Percentiles rank a stretch among this genome's conserved stretches.
Evolutionary conservation across 2,113 vertebrate genomes (phyloP).

Genomic region (Gobio gobio): DNA sequence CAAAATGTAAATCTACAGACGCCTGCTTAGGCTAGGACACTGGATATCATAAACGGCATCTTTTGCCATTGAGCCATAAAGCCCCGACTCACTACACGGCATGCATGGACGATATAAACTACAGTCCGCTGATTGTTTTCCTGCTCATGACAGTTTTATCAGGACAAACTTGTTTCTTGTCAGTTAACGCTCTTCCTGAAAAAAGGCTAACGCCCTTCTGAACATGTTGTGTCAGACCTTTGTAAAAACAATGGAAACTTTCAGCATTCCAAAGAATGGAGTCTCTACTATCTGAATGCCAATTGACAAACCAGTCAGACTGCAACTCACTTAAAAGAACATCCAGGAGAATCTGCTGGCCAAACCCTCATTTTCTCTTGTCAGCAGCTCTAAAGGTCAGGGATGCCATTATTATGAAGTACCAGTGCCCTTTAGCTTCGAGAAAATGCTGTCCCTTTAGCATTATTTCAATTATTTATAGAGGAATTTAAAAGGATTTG

Average conservation of each 20-base stretch:
- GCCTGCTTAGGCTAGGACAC: constrained; percentile 25
- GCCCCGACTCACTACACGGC: neutral
- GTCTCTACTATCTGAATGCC: neutral
- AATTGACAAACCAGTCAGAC: neutral
- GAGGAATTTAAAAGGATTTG: constrained; percentile 14
- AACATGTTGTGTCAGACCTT: constrained; percentile 1
- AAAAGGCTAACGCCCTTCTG: neutral
- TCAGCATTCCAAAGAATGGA: neutral
- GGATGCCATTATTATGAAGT: constrained; percentile 31
- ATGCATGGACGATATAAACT: neutral
- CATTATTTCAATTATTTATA: neutral
- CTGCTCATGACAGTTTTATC: neutral
- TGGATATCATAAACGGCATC: neutral
- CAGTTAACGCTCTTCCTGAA: neutral
- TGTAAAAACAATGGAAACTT: neutral
- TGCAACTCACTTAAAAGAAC: neutral
- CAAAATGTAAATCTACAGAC: constrained; percentile 31
- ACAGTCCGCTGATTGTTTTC: neutral
- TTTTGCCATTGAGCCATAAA: constrained; percentile 5
- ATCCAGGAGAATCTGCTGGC: constrained; percentile 17
- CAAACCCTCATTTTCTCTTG: constrained; percentile 3
- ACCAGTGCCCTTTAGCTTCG: constrained; percentile 17
- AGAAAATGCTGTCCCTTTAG: neutral
- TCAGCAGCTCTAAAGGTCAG: constrained; percentile 47
- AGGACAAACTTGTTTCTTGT: constrained; percentile 18